A percentile compares a stretch with the other conserved stretches of the same genome.
Conservation (phyloP, 2,797 vertebrate species). For the Lepilemur septentrionalis region DNA sequence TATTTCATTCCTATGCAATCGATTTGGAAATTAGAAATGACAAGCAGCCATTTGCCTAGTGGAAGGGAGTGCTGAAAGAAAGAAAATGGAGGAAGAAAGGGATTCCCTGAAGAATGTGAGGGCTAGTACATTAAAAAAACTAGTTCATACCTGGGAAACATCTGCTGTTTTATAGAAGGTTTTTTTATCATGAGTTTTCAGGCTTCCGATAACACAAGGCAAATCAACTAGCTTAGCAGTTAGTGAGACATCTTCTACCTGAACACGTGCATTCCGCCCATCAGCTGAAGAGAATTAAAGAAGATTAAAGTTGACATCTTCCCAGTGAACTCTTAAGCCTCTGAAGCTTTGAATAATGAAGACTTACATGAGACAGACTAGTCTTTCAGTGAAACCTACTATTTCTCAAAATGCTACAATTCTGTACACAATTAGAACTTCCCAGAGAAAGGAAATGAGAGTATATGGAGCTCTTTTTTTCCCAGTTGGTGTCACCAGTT, state of each 20-base stretch:
- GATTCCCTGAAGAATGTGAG: slow-evolving; percentile 31
- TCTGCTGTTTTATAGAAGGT: slow-evolving; percentile 97
- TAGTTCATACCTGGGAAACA: slow-evolving; percentile 92
- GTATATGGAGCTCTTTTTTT: neutral
- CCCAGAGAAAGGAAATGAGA: slow-evolving; percentile 21
- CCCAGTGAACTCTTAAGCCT: slow-evolving; percentile 17
- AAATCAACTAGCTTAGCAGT: slow-evolving; percentile 96
- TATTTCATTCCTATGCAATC: slow-evolving; percentile 32
- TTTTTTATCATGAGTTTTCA: slow-evolving; percentile 97
- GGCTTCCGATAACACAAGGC: slow-evolving; percentile 93
- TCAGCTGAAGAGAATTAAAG: slow-evolving; percentile 86
- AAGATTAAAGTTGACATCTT: slow-evolving; percentile 48
- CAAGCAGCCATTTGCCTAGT: neutral
- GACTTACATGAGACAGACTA: neutral
- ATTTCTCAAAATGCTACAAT: slow-evolving; percentile 10
- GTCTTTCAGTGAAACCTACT: slow-evolving; percentile 26
- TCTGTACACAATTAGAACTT: neutral
- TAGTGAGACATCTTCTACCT: slow-evolving; percentile 93
- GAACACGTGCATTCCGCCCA: slow-evolving; percentile 92
- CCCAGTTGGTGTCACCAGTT: neutral
- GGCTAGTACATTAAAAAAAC: slow-evolving; percentile 38
- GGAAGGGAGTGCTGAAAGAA: slow-evolving; percentile 2
- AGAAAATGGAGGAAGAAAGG: neutral
- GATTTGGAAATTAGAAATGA: neutral
- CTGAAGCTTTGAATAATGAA: slow-evolving; percentile 22